Evolutionary conservation across 2,888 invertebrate genomes (phyloP).

Genomic region (Andrena minutula): DNA sequence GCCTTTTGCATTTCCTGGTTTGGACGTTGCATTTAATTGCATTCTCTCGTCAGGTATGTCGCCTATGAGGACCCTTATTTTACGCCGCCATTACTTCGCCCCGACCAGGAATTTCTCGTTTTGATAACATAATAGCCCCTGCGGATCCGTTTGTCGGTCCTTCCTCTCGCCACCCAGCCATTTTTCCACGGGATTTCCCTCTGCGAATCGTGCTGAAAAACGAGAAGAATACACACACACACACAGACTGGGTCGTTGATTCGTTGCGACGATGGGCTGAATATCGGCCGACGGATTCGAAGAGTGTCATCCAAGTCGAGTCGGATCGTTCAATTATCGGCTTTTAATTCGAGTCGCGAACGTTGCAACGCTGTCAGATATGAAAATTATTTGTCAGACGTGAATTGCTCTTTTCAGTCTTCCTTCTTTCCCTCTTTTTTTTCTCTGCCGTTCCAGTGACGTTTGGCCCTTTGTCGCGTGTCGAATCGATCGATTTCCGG

Average conservation of each 20-base stretch:
- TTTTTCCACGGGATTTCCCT: not conserved
- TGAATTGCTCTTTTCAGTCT: not conserved
- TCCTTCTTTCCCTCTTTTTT: constrained; percentile 2
- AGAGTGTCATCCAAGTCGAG: not conserved
- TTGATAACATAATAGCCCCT: constrained; percentile 48
- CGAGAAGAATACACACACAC: too few species aligned
- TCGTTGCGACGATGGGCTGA: too few species aligned
- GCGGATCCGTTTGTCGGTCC: not conserved
- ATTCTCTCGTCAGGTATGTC: constrained; percentile 62
- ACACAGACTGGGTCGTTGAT: not conserved
- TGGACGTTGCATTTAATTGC: constrained; percentile 73
- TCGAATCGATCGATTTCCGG: constrained; percentile 28
- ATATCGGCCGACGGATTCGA: not conserved
- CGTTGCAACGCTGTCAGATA: not conserved
- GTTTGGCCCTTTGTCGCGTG: constrained; percentile 3
- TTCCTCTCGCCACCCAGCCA: not conserved
- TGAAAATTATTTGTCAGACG: constrained; percentile 1
- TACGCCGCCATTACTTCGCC: constrained; percentile 50
- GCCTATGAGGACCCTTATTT: constrained; percentile 53
- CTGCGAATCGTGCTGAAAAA: not conserved
- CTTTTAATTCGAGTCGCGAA: constrained; percentile 19
- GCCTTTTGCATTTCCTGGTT: constrained; percentile 61
- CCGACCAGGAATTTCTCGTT: constrained; percentile 55
- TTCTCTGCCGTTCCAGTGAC: not conserved
- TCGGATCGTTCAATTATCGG: constrained; percentile 31